Conservation (phyloP, 2,797 vertebrate genomes). For the Notolepis coatsorum region DNA sequence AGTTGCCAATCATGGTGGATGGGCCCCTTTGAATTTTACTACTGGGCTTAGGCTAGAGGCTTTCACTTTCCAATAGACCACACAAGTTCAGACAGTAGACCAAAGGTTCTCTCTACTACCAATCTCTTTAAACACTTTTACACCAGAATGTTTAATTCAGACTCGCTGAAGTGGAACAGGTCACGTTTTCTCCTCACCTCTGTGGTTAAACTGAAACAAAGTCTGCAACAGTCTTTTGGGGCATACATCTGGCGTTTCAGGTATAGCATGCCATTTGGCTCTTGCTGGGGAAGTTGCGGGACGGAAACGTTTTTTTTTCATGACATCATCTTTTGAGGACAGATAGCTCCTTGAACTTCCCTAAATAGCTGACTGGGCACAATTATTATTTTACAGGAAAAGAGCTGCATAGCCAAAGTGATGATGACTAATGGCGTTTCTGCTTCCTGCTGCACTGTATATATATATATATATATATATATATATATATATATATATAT, state of each 20-base stretch:
- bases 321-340: conserved; percentile 70
- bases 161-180: conserved; percentile 20
- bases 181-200: conserved; percentile 11
- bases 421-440: conserved; percentile 54
- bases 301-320: conserved; percentile 60
- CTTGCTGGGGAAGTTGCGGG: conserved; percentile 41
- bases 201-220: conserved; percentile 30
- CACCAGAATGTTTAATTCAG: conserved; percentile 41
- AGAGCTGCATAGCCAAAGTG: conserved; percentile 49
- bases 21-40: conserved; percentile 17
- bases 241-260: conserved; percentile 39
- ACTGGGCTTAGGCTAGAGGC: conserved; percentile 28
- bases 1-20: conserved; percentile 29
- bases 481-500: conserved; percentile 14
- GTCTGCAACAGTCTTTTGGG: conserved; percentile 25
- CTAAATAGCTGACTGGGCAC: conserved; percentile 56
- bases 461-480: neutral
- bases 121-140: conserved; percentile 43
- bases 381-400: conserved; percentile 64
- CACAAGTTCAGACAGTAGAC: conserved; percentile 49
- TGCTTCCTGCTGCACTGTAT: conserved; percentile 44
- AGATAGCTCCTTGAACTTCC: conserved; percentile 38
- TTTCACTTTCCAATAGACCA: conserved; percentile 60
- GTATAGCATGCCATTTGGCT: conserved; percentile 68
- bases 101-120: conserved; percentile 22